Evolutionary conservation across 37 sponge, comb jelly and placozoan genomes (phyloP).

Genomic region (Diacarnus erythraeanus): DNA sequence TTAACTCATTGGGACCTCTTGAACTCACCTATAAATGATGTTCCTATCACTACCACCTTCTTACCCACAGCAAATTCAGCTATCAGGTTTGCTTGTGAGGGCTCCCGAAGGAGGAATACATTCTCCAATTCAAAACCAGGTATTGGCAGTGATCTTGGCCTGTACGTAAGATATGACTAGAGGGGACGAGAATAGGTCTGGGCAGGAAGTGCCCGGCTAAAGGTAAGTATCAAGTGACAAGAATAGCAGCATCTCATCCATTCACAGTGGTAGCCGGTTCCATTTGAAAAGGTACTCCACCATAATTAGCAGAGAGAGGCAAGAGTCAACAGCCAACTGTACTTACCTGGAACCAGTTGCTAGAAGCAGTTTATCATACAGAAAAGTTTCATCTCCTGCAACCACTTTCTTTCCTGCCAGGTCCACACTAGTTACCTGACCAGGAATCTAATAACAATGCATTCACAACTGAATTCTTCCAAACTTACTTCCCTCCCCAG

Average conservation of each 20-base stretch:
- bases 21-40: conserved; percentile 87
- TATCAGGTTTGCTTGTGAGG: conserved; percentile 74
- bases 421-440: conserved; percentile 70
- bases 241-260: conserved; percentile 12
- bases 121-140: conserved; percentile 71
- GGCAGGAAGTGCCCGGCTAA: neutral
- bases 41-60: conserved; percentile 86
- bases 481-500: conserved; percentile 65
- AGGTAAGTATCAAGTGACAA: neutral
- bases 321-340: neutral
- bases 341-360: conserved; percentile 86
- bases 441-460: neutral
- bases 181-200: neutral
- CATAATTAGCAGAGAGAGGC: neutral
- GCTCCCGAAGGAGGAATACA: conserved; percentile 73
- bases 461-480: neutral
- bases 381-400: conserved; percentile 45
- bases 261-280: neutral
- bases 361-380: conserved; percentile 73
- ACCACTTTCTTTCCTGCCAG: conserved; percentile 51
- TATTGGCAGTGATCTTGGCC: conserved; percentile 67
- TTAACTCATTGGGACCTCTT: too few species aligned
- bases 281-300: conserved; percentile 1
- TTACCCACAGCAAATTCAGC: conserved; percentile 57
- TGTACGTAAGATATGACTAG: neutral